Base-by-base conservation (phyloP, 2,888 invertebrate species). In the Phalangium opilio region DNA sequence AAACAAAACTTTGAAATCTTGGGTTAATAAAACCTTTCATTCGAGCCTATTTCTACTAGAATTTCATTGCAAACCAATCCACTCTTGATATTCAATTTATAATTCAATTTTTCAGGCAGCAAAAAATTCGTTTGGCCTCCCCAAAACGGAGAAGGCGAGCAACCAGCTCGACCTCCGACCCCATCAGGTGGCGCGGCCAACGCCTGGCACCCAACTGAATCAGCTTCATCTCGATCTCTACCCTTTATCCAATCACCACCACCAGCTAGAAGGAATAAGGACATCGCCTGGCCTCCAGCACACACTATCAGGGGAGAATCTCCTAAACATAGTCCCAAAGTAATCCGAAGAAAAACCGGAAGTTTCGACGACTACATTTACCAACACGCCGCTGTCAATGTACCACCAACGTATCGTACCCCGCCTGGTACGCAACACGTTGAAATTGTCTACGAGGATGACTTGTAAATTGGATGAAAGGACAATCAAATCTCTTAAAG, bases 351-450 rank as follows among this genome's bases (percentile, higher is more conserved):
- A 3, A 52, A 50, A 27, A 32, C 49, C 3, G 47, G 43, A 1
- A 35, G 45, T 21, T 52, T 52, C 20, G 52, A 52, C 20, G 52
- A 52, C 14, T 50, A 52, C 38, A 34, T 52, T 12, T 45, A 48
- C 21, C 45, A 50, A 42, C 52, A 52, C 10, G 52, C 52, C 5
- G 50, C 49, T 15, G 47, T 47, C 33, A 53, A 49, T 15, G 50
- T 55, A 3, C 55, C 58, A 18, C 55, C 52, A 27, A 56, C 55
- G 15, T 58, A 58, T 43, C 47, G 58, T 35, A 50, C 57, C 36
- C 58, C 58, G 5, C 58, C 57, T n/a, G 50, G 53, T 15, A 56
- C 58, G 54, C 52, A 62, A 57, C 57, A 61, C 58, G 54, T 60
- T 27, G 27, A 27, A 8, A 27, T 27, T 27, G 27, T 27, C 27